Evolutionary conservation across 1,140 invertebrate genomes (phyloP).

Genomic region (Periplaneta americana): DNA sequence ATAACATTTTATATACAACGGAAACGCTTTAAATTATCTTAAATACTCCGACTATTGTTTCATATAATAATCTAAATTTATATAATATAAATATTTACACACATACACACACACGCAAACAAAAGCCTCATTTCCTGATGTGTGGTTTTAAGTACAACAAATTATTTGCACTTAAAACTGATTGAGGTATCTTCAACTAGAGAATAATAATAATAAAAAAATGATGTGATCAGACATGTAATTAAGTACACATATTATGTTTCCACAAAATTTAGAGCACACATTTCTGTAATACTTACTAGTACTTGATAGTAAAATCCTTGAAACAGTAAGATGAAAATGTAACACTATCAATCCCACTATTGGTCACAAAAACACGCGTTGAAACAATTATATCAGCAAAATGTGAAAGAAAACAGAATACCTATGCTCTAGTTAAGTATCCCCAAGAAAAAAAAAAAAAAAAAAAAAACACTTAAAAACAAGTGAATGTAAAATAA

Average conservation of each 20-base stretch:
- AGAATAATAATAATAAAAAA: not conserved
- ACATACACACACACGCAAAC: not conserved
- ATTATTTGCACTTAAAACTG: not conserved
- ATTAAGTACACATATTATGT: not conserved
- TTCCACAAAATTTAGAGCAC: no score
- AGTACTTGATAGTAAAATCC: no score
- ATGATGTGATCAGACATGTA: not conserved
- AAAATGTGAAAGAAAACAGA: not conserved
- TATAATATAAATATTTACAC: not conserved
- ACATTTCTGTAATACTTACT: not conserved
- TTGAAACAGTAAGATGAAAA: no score
- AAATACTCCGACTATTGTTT: slow-evolving; percentile 2
- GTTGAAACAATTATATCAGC: not conserved
- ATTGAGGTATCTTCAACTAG: not conserved
- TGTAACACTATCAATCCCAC: no score
- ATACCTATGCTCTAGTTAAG: not conserved
- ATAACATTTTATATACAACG: slow-evolving; percentile 12
- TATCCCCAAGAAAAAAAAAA: not conserved
- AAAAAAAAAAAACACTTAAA: not conserved
- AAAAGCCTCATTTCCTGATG: not conserved
- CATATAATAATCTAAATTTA: slow-evolving; percentile 3
- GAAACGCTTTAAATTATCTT: slow-evolving; percentile 12
- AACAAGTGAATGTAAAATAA: no score
- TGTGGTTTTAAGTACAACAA: slow-evolving; percentile 1
- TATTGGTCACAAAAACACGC: not conserved